Percentiles rank a stretch among this genome's conserved stretches.
phyloP scores from a whole-genome alignment of 2,888 invertebrate genomes.

The Euplagia quadripunctaria region DNA sequence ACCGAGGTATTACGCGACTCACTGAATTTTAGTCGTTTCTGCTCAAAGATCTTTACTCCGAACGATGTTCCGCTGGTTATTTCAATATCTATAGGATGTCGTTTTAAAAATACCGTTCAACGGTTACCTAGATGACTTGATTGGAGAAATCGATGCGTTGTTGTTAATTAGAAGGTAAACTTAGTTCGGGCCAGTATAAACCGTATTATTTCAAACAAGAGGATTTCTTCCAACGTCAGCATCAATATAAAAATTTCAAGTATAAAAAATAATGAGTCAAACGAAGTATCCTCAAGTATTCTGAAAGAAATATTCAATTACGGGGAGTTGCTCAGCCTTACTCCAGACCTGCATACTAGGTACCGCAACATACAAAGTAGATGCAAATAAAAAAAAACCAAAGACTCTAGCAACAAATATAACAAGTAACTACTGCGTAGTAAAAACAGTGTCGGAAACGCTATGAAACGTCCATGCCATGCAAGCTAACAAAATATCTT shows the following conservation, averaged over 20 bases:
- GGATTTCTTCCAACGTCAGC: constrained; percentile 7
- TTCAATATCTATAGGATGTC: constrained; percentile 58
- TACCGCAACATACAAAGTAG: constrained; percentile 62
- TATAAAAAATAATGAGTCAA: constrained; percentile 21
- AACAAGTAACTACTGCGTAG: constrained; percentile 64
- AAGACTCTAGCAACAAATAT: constrained; percentile 71
- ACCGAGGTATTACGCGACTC: constrained; percentile 65
- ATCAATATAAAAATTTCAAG: constrained; percentile 6
- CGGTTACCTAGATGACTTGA: constrained; percentile 21
- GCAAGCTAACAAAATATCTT: constrained; percentile 68
- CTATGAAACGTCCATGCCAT: constrained; percentile 82
- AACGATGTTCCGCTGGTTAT: constrained; percentile 55
- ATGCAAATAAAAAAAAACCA: constrained; percentile 71
- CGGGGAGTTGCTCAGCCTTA: constrained; percentile 46
- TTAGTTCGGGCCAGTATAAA: not conserved
- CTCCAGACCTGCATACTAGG: constrained; percentile 57
- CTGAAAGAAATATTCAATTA: constrained; percentile 42
- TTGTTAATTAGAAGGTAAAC: not conserved
- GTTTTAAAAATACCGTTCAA: constrained; percentile 37
- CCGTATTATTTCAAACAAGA: not conserved
- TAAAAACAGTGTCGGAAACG: constrained; percentile 69
- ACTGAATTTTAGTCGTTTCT: constrained; percentile 63
- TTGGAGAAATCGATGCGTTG: not conserved
- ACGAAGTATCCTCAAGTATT: constrained; percentile 21
- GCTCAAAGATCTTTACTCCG: constrained; percentile 47